phyloP scores from a whole-genome alignment of 2,797 vertebrate species.

The Anas capensis region DNA sequence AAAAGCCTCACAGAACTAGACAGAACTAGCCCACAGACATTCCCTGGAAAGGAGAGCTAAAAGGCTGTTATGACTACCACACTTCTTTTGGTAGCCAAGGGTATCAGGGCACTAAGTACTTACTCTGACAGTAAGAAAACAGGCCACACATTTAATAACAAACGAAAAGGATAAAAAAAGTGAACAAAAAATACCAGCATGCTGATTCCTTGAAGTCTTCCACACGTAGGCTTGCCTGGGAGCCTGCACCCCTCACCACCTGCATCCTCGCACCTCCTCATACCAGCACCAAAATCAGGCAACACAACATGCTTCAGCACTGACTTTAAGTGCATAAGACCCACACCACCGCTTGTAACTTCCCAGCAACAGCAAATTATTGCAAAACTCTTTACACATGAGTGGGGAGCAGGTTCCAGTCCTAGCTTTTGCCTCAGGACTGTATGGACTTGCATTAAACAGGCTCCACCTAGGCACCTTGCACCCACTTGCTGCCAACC shows the following conservation, averaged over 20 bases:
- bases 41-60: not conserved
- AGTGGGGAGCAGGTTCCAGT: fast-evolving
- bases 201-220: not conserved
- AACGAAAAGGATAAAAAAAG: not conserved
- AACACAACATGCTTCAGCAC: fast-evolving
- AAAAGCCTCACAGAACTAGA: not conserved
- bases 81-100: fast-evolving
- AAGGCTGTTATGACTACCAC: fast-evolving
- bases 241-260: fast-evolving
- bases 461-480: not conserved
- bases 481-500: fast-evolving
- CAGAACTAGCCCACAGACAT: not conserved
- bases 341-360: not conserved
- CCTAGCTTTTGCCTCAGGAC: not conserved
- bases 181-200: not conserved
- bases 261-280: fast-evolving
- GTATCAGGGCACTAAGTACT: fast-evolving
- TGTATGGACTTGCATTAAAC: fast-evolving
- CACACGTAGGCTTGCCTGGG: fast-evolving
- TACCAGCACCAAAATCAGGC: fast-evolving
- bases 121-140: not conserved
- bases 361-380: not conserved
- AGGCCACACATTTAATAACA: fast-evolving
- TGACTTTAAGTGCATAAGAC: fast-evolving
- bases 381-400: not conserved